Base-by-base conservation (phyloP, 30 jellyfish, hydroid and myxozoan species). In the Chrysaora quinquecirrha region DNA sequence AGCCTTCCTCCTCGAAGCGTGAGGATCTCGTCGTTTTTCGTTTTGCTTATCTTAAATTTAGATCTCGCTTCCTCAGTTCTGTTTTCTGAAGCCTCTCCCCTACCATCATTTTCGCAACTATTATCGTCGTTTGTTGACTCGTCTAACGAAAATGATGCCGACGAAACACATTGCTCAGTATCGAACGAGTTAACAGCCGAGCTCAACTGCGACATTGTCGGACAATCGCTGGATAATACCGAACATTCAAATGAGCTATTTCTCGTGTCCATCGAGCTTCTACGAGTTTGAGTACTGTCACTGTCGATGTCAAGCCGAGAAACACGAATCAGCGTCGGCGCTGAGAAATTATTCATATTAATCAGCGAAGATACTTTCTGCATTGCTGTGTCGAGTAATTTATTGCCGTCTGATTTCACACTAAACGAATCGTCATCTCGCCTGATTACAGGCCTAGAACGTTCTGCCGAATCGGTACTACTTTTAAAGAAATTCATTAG, bases 201-300 rank as follows among this genome's bases (percentile, higher is more conserved):
- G 46, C 93, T 82, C 2, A 72, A 0, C 34, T 52, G 81, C 14
- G 86, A 63, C 24, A 61, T 69, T 23, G 93, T 69, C 29, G 73
- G 93, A 10, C 32, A 67, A 49, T 82, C 93, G 66, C 86, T 73
- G 21, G 86, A 71, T 32, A 81, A 28, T 16, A 68, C 28, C 0
- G 91, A 81, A 34, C 30, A 62, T 34, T 82, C 93, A 43, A 82
- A 71, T 10, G 93, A 82, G 48, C 86, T 82, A 75, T 82, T 82
- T 30, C 93, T 56, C 22, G 93, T 82, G 19, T 80, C 90, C 49
- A 80, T 25, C 2, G 90, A 80, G 69, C 90, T 80, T 19, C 60
- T 49, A 46, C 89, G 68, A 11, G 89, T 78, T 52, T 30, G 43
- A 2, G 27, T 28, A 27, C 86, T 47, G 31, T 82, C 86, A 1